Evolutionary conservation across 2,113 vertebrate genomes (phyloP), one percentile per base, ranked within the genome.

Genomic region (Sylvietta virens): DNA sequence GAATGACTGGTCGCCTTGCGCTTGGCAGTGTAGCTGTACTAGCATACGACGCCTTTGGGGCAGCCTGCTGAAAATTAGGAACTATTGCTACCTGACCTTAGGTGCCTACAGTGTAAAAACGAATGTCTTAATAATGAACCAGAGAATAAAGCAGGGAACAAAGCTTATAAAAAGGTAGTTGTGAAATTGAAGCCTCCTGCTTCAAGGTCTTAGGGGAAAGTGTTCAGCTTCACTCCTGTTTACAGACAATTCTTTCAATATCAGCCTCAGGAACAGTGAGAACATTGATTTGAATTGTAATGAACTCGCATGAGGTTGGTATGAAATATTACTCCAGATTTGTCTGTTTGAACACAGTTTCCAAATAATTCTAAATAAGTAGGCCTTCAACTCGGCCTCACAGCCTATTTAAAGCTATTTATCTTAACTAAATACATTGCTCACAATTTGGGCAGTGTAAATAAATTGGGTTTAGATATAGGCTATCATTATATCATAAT

Each of bases 51-150:
- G 22, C 20, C 15, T 94, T 90, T 82, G 74, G 47, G 33, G 30
- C 1, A 37, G 50, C 23, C 44, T 94, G 20, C 33, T 90, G 31
- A 93, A 87, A 95, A 81, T 81, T 47, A 65, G 73, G 83, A 89
- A 11, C 20, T 48, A 80, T 47, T 96, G 15, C 56, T 94, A 54
- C 42, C 50, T 82, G 57, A 69, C 44, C 56, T 50, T 90, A 60
- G 44, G 47, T 92, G 44, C 31, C 51, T 66, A 5, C 0, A 0
- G 11, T 27, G 13, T 73, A 37, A 91, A 97, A 85, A 67, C 9
- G 10, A 70, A 71, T 88, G n/a, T 18, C 44, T 92, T 90, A 67
- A 64, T 85, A 85, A 90, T 94, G 61, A 90, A 94, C 58, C 27
- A 81, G 11, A 72, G 53, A 89, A 65, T 35, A 48, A 80, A 87